Conservation (phyloP, 2,797 vertebrate species). For the Phylloscopus collybita region DNA sequence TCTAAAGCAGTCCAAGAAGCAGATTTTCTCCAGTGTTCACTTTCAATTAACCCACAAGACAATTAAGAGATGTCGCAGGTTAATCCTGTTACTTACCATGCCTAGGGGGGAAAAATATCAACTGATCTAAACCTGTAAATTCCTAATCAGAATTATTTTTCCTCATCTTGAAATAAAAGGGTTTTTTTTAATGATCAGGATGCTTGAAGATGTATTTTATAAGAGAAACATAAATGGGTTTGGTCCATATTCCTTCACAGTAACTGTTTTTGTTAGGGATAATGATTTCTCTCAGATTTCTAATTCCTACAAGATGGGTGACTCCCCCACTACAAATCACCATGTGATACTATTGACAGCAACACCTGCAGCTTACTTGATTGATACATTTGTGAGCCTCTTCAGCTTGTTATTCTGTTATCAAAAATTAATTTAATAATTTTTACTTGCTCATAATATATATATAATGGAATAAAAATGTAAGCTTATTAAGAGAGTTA, state of each 20-base stretch:
- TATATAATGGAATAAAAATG: background rate
- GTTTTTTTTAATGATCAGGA: background rate
- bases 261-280: background rate
- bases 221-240: rapidly evolving
- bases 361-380: background rate
- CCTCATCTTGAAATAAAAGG: background rate
- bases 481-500: background rate
- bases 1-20: background rate
- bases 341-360: background rate
- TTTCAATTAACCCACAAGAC: background rate
- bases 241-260: background rate
- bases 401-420: background rate
- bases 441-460: background rate
- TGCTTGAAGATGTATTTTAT: background rate
- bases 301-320: background rate
- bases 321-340: background rate
- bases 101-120: background rate
- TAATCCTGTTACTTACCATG: background rate
- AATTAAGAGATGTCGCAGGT: background rate
- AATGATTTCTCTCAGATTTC: background rate
- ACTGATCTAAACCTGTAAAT: background rate
- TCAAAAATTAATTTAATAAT: background rate
- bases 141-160: background rate
- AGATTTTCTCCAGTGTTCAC: background rate
- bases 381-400: background rate